Evolutionary conservation across 2,888 invertebrate species (phyloP).

Genomic region (Netelia inedita): DNA sequence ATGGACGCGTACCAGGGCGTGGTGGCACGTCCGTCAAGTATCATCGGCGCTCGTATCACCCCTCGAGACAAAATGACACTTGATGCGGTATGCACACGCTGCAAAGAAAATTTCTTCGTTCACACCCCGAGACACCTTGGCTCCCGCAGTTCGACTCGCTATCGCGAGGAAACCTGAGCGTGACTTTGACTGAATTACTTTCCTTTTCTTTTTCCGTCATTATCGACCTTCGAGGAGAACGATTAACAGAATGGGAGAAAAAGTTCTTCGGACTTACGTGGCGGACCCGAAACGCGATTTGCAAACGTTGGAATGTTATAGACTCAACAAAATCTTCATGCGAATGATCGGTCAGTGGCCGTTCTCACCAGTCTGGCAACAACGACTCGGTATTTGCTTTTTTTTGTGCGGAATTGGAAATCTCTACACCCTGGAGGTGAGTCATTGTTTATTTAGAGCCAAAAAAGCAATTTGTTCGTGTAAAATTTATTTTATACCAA

Average conservation of each 20-base stretch:
- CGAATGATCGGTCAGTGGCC: slow-evolving; percentile 60
- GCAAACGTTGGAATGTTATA: slow-evolving; percentile 55
- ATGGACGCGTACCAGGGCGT: slow-evolving; percentile 18
- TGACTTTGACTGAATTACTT: neutral
- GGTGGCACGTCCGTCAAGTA: slow-evolving; percentile 12
- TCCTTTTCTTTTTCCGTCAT: neutral
- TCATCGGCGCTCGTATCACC: neutral
- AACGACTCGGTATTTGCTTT: slow-evolving; percentile 44
- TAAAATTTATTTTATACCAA: neutral
- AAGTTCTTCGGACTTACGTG: slow-evolving; percentile 53
- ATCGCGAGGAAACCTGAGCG: neutral
- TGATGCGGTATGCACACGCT: neutral
- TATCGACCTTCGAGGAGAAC: neutral
- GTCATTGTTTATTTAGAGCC: neutral
- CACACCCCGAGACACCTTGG: neutral
- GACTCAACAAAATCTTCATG: slow-evolving; percentile 54
- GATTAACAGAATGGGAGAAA: slow-evolving; percentile 43
- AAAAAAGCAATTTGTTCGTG: neutral
- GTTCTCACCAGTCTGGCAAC: slow-evolving; percentile 61
- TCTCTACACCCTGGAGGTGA: slow-evolving; percentile 55
- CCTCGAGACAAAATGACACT: slow-evolving; percentile 5
- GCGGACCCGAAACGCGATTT: slow-evolving; percentile 56
- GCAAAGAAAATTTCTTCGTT: neutral
- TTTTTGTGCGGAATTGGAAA: slow-evolving; percentile 40
- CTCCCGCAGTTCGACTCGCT: neutral